Percentiles rank a stretch among this genome's conserved stretches.
These are phyloP conservation scores for Anguilla megastoma DNA, from an alignment of 2,797 vertebrate species.

Conservation along the genomic window DNA sequence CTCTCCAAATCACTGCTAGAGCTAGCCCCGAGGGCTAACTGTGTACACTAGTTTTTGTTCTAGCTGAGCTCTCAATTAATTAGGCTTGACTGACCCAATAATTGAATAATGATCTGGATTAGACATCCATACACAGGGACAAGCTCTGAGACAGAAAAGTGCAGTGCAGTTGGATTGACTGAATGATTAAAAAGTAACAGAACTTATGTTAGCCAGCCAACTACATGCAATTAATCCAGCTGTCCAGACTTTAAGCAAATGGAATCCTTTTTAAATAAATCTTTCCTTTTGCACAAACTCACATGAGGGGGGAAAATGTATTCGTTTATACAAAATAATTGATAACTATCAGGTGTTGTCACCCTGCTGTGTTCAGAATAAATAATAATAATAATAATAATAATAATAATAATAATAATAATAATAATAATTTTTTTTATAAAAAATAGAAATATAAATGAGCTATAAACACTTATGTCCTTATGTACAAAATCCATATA, in stretches of 20 bases:
- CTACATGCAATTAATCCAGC: not conserved
- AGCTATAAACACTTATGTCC: not conserved
- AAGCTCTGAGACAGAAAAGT: not conserved
- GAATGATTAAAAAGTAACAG: not conserved
- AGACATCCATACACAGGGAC: not conserved
- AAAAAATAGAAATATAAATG: not conserved
- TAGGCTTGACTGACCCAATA: not conserved
- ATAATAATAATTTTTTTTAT: not conserved
- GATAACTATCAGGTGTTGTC: not conserved
- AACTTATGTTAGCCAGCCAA: not conserved
- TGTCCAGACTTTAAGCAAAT: not conserved
- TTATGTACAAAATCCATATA: not conserved
- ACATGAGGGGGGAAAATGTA: not conserved
- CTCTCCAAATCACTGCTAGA: not conserved
- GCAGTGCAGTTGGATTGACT: not conserved
- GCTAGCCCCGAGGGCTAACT: not conserved
- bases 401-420: not conserved
- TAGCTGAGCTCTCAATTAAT: not conserved
- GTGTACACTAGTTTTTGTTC: not conserved
- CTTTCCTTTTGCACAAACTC: not conserved
- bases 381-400: not conserved
- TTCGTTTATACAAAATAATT: not conserved
- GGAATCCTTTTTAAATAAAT: not conserved
- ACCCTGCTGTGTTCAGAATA: not conserved
- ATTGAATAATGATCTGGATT: not conserved